Conservation (phyloP, 2,888 invertebrate genomes). For the Arge pagana region DNA sequence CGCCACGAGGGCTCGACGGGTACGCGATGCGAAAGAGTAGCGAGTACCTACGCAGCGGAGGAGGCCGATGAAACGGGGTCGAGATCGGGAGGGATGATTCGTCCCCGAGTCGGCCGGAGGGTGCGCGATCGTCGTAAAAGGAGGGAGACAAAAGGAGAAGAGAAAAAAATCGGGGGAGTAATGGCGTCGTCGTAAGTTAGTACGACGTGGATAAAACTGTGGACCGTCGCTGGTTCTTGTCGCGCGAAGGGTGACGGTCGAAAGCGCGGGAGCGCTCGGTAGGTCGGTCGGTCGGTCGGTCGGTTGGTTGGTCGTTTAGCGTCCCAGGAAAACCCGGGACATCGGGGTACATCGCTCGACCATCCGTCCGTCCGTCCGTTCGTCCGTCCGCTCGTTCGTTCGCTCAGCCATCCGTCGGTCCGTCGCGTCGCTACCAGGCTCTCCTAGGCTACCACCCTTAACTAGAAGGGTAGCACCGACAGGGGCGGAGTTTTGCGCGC, state of each 20-base stretch:
- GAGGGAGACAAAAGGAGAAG: neutral
- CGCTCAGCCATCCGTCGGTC: neutral
- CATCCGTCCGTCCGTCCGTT: no score
- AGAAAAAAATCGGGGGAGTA: constrained; percentile 9
- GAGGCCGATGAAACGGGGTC: constrained; percentile 6
- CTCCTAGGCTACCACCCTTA: no score
- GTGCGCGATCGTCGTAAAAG: no score
- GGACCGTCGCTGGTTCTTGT: no score
- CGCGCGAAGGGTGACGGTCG: constrained; percentile 9
- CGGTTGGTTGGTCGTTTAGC: constrained; percentile 2
- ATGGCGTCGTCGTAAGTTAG: no score
- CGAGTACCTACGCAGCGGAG: constrained; percentile 9
- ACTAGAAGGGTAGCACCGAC: constrained; percentile 22
- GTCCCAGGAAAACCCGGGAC: no score
- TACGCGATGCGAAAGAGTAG: no score
- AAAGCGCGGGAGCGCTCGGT: constrained; percentile 24
- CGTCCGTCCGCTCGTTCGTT: neutral
- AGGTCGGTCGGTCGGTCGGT: neutral
- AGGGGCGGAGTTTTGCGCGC: constrained; percentile 49
- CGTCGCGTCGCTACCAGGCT: neutral
- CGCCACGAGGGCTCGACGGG: no score
- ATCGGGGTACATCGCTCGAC: no score
- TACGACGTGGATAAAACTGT: no score
- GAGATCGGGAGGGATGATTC: constrained; percentile 20
- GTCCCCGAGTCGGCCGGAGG: no score